Percentiles rank a stretch among this genome's conserved stretches.
Evolutionary conservation across 1,140 invertebrate genomes (phyloP).

Genomic region (Doryteuthis pealeii): DNA sequence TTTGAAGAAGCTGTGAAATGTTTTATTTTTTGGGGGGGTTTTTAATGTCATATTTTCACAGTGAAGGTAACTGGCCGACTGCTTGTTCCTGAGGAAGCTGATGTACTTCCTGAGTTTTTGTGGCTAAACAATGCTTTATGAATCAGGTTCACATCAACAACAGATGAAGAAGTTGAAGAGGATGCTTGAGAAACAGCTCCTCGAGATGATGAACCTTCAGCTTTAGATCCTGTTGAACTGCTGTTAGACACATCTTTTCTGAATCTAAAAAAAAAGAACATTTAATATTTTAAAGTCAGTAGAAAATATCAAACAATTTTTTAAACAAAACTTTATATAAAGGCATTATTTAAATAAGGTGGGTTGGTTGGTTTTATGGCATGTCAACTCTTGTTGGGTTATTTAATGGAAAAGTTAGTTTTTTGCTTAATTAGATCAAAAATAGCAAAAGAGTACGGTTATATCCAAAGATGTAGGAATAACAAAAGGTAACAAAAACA

Average conservation of each 20-base stretch:
- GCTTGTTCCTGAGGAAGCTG: conserved; percentile 16
- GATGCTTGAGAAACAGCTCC: background rate
- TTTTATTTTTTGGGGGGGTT: no score
- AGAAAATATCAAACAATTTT: no score
- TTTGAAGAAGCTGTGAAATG: no score
- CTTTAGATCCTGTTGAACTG: background rate
- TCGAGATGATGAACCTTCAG: background rate
- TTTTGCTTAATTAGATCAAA: no score
- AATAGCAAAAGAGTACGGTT: no score
- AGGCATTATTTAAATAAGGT: no score
- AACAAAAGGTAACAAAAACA: no score
- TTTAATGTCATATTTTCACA: conserved; percentile 39
- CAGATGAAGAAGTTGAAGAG: background rate
- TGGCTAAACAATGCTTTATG: conserved; percentile 46
- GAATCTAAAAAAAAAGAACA: conserved; percentile 5
- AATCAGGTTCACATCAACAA: conserved; percentile 40
- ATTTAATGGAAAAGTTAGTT: no score
- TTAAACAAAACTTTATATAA: no score
- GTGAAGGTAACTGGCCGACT: conserved; percentile 46
- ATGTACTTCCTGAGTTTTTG: conserved; percentile 26
- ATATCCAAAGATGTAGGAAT: no score
- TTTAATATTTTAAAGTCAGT: conserved; percentile 2
- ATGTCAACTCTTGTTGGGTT: no score
- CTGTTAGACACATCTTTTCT: background rate
- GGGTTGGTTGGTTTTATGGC: no score